Percentiles rank a stretch among this genome's conserved stretches.
These are phyloP conservation scores for Nephotettix cincticeps DNA, from an alignment of 1,140 invertebrate species.

Conservation along the genomic window DNA sequence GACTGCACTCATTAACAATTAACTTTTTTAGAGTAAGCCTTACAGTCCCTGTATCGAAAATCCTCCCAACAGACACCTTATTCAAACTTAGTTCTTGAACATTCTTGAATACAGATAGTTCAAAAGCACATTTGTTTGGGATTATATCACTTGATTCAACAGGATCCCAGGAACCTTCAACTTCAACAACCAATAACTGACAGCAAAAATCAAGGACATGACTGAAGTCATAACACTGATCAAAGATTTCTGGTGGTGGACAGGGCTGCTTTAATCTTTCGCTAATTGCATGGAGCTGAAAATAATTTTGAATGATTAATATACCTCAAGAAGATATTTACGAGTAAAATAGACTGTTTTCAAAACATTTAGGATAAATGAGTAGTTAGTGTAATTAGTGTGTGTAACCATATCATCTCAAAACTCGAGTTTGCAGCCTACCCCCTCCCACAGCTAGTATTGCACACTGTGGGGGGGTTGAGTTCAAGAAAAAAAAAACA, in stretches of 20 bases:
- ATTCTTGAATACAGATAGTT: conserved; percentile 77
- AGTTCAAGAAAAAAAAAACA: no score
- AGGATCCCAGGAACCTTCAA: conserved; percentile 63
- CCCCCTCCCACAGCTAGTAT: no score
- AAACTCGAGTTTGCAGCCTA: no score
- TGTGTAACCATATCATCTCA: no score
- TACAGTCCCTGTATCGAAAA: conserved; percentile 63
- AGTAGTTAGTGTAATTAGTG: no score
- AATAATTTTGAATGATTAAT: no score
- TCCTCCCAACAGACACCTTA: conserved; percentile 61
- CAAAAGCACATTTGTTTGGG: conserved; percentile 74
- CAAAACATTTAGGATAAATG: no score
- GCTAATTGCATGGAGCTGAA: conserved; percentile 82
- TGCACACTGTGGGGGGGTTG: no score
- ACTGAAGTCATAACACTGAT: conserved; percentile 77
- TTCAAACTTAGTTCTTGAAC: conserved; percentile 62
- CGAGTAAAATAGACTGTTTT: no score
- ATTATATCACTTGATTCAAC: conserved; percentile 80
- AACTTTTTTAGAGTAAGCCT: conserved; percentile 65
- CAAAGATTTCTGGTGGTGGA: conserved; percentile 66
- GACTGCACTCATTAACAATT: conserved; percentile 59
- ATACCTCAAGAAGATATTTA: no score
- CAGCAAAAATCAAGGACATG: conserved; percentile 88
- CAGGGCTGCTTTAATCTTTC: conserved; percentile 84
- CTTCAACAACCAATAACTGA: conserved; percentile 63